These are phyloP conservation scores for Cantharis lateralis DNA, from an alignment of 2,888 invertebrate species.

Conservation along the genomic window DNA sequence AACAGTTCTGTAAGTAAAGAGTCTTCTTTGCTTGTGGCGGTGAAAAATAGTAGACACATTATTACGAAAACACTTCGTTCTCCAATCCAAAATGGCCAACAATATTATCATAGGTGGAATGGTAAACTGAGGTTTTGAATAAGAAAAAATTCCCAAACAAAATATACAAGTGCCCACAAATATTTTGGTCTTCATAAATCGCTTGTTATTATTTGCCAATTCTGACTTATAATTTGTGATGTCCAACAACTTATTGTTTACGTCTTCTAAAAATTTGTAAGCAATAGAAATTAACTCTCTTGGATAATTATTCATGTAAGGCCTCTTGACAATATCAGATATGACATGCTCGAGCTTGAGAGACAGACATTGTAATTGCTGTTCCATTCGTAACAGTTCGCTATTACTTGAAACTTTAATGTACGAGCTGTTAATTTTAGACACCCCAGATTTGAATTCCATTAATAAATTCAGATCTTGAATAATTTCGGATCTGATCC, in stretches of 20 bases:
- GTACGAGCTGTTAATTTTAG: background rate
- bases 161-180: background rate
- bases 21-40: slow-evolving; percentile 6
- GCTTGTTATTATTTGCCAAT: background rate
- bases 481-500: background rate
- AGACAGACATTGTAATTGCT: background rate
- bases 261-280: background rate
- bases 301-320: background rate
- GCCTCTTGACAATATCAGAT: background rate
- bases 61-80: background rate
- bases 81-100: slow-evolving; percentile 1
- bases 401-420: background rate
- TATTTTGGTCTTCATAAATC: background rate
- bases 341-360: background rate
- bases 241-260: background rate
- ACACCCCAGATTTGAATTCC: background rate
- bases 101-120: background rate
- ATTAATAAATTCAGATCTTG: background rate
- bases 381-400: background rate
- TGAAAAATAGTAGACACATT: background rate
- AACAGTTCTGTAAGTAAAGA: background rate
- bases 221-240: background rate
- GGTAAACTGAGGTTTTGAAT: background rate
- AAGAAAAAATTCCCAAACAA: background rate
- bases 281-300: background rate